Evolutionary conservation across 2,113 vertebrate genomes (phyloP).

Genomic region (Pteronura brasiliensis): DNA sequence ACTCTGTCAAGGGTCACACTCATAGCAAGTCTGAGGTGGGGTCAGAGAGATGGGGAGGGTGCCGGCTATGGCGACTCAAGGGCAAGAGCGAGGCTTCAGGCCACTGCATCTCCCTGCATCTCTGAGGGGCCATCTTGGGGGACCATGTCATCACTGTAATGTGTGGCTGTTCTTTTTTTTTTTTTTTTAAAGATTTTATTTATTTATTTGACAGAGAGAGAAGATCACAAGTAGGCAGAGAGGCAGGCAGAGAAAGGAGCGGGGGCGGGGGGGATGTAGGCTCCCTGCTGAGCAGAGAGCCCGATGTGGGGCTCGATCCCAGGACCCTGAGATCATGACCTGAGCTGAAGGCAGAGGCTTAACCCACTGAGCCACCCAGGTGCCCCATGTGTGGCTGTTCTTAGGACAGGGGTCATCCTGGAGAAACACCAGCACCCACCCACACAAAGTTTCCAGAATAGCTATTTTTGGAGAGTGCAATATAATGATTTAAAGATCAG

Average conservation of each 20-base stretch:
- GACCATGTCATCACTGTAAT: background rate
- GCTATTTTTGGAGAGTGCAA: background rate
- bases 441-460: background rate
- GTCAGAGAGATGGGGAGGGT: background rate
- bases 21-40: background rate
- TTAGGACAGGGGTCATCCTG: background rate
- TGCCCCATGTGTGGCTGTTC: background rate
- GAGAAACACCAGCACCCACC: background rate
- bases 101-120: background rate
- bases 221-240: too few species aligned
- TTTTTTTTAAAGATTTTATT: too few species aligned
- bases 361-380: too few species aligned
- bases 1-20: background rate
- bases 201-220: too few species aligned
- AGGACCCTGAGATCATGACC: too few species aligned
- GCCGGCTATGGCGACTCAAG: background rate
- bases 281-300: too few species aligned
- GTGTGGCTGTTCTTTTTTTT: background rate
- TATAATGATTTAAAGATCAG: background rate
- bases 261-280: too few species aligned
- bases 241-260: too few species aligned
- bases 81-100: background rate
- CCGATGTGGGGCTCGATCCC: too few species aligned
- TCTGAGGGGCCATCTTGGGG: background rate
- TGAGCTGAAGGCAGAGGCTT: too few species aligned